phyloP scores from a whole-genome alignment of 2,797 vertebrate species.

The Phylloscopus collybita region DNA sequence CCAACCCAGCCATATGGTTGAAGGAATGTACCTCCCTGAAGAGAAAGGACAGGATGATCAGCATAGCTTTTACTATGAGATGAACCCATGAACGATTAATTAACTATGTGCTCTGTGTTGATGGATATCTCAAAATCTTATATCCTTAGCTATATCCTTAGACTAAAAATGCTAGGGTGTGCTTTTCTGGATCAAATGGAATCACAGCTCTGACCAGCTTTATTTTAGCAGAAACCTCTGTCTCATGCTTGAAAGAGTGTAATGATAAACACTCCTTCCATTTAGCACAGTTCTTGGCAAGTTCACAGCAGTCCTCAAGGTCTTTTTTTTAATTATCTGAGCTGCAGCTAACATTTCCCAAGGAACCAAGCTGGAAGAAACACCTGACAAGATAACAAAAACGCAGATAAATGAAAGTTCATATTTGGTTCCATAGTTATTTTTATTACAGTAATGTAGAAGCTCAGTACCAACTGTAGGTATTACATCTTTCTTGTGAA shows the following conservation, averaged over 20 bases:
- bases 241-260: neutral
- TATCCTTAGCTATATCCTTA: neutral
- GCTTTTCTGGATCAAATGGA: neutral
- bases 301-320: slow-evolving; percentile 1
- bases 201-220: neutral
- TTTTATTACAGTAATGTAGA: neutral
- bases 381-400: neutral
- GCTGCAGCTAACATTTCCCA: neutral
- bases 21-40: slow-evolving; percentile 1
- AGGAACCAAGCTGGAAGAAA: neutral
- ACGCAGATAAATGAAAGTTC: neutral
- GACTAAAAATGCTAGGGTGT: neutral
- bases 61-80: neutral
- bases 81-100: neutral
- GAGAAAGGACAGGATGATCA: neutral
- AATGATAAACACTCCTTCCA: neutral
- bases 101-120: neutral
- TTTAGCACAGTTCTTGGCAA: slow-evolving; percentile 36
- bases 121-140: neutral
- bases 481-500: neutral
- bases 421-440: neutral
- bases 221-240: slow-evolving; percentile 3
- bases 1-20: neutral
- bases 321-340: slow-evolving; percentile 6
- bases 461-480: neutral